Base-by-base conservation (phyloP, 2,888 invertebrate species). In the Callimorpha dominula region DNA sequence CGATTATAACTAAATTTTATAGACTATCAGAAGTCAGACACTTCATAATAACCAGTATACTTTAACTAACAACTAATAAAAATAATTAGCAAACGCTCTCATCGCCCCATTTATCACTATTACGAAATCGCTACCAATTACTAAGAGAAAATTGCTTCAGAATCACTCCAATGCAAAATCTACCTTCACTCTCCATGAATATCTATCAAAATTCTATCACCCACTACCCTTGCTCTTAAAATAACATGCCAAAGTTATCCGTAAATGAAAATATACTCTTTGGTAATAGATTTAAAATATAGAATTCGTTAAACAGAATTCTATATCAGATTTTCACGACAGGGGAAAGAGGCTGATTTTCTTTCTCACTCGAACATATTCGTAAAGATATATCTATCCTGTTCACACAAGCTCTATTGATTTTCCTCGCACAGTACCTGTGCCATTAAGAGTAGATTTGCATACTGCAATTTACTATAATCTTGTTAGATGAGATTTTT, bases 121-220 rank as follows among this genome's bases (percentile, higher is more conserved):
- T 92, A 92, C 87, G 85, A 91, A 91, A 92, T 92, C 89, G 85
- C 90, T 79, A 82, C 82, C 89, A 90, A 92, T 92, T 92, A 92
- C 84, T 78, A 68, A 68, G 52, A 77, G 81, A 81, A 89, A 87
- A 85, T 85, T 81, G 75, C 77, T 74, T 69, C 63, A 17, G 73
- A 20, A 71, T 12, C 6, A 4, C 0, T 0, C 12, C 75, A 85
- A 73, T 40, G 0, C 0, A 83, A 73, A 75, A 66, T 8, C 4
- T 0, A 73, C 78, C 63, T 50, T 76, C 78, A 43, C 0, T 0
- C 0, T 9, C 0, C 0, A 9, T 9, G 0, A 0, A 65, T 70
- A 78, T 20, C 54, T 12, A 43, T 42, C 68, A 66, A 79, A 76
- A 71, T 74, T 77, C 62, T n/a, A 46, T 71, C 52, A 42, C 15